Base-by-base conservation (phyloP, 2,113 vertebrate species). In the Crotophaga sulcirostris region DNA sequence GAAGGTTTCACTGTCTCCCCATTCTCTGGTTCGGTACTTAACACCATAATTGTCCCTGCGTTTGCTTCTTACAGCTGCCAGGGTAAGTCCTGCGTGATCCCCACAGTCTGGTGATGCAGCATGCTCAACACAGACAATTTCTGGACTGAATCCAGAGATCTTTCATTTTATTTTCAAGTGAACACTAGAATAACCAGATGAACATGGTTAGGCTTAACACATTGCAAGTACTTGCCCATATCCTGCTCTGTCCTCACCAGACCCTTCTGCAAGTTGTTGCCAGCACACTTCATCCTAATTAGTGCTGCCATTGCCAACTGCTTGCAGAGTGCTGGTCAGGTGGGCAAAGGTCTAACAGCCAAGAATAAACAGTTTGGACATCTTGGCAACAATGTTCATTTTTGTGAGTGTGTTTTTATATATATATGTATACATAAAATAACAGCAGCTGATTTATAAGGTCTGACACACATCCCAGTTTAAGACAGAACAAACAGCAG, bases 41-140 rank as follows among this genome's bases (percentile, higher is more conserved):
- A 74, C 72, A 86, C 87, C 73, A 6, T 80, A 88, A 86, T 40
- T 84, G 86, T 60, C 81, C 72, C 84, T 84, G 87, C 69, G 68
- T 83, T 95, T 78, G 83, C 95, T 92, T 89, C 76, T 63, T 92
- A 93, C 93, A 93, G 86, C 86, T 95, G 94, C 86, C 92, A 88
- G 76, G 19, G 62, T 55, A 68, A 76, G 83, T 74, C 77, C 86
- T 58, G 68, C 0, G 0, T 45, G 51, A 80, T 90, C 83, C 88
- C 96, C 62, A 80, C 64, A 93, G 87, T 77, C 88, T 93, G 78
- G 76, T 77, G 73, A 47, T 69, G 85, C 68, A 64, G 80, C 80
- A 84, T 34, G 77, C 83, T 94, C 76, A 75, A 74, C 80, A 88
- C 68, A 94, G 93, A 78, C 60, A 25, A 63, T 70, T 94, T 60